Percentiles rank a stretch among this genome's conserved stretches.
phyloP scores from a whole-genome alignment of 2,888 invertebrate genomes.

The Cistogaster globosa region DNA sequence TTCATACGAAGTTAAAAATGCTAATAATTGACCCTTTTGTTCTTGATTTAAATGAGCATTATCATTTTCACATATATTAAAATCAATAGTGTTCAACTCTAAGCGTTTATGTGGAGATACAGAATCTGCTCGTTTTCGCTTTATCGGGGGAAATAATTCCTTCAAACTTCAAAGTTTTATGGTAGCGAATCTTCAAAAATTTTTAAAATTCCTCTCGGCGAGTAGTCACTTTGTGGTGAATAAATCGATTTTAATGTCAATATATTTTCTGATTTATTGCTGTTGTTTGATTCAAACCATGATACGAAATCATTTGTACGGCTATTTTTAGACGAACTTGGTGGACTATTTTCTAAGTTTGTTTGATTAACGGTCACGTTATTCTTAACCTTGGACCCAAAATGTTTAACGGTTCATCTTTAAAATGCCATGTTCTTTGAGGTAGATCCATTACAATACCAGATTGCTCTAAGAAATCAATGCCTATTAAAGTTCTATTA shows the following conservation, averaged over 20 bases:
- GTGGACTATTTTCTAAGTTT: not conserved
- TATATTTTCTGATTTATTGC: not conserved
- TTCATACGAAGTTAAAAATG: not conserved
- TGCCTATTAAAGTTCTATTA: slow-evolving; percentile 48
- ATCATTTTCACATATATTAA: not conserved
- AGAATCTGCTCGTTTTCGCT: not conserved
- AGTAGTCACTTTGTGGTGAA: slow-evolving; percentile 14
- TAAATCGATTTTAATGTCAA: not conserved
- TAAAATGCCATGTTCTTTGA: no score
- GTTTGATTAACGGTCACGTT: not conserved
- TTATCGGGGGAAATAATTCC: slow-evolving; percentile 18
- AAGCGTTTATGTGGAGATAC: not conserved
- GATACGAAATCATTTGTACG: slow-evolving; percentile 25
- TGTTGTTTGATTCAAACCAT: slow-evolving; percentile 28
- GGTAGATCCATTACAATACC: slow-evolving; percentile 20
- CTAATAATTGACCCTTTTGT: not conserved
- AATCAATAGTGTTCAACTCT: not conserved
- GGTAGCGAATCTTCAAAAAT: slow-evolving; percentile 37
- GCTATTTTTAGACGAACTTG: not conserved
- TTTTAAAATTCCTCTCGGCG: slow-evolving; percentile 28
- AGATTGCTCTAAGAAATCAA: slow-evolving; percentile 55
- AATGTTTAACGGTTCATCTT: slow-evolving; percentile 64
- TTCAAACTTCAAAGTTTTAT: slow-evolving; percentile 16
- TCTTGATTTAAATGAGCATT: not conserved
- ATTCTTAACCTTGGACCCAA: slow-evolving; percentile 24